Evolutionary conservation across 2,888 invertebrate genomes (phyloP).

Genomic region (Xylocampa areola): DNA sequence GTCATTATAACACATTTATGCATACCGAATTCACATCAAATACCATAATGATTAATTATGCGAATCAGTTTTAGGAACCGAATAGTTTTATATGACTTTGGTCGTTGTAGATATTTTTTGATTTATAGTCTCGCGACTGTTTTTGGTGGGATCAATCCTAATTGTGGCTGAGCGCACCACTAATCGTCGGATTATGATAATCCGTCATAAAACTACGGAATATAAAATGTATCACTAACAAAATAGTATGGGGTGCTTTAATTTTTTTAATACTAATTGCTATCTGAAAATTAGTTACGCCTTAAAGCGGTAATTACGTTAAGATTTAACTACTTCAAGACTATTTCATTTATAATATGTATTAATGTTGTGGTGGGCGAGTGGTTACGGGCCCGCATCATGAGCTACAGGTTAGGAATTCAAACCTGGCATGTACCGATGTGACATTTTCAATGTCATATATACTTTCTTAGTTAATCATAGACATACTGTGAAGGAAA

Average conservation of each 20-base stretch:
- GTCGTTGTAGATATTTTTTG: conserved; percentile 29
- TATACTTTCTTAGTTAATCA: too few relatives aligned
- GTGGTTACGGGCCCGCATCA: too few relatives aligned
- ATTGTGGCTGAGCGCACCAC: conserved; percentile 37
- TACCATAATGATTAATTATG: conserved; percentile 17
- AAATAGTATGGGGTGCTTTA: conserved; percentile 21
- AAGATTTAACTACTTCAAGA: background rate
- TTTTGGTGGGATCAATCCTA: conserved; percentile 45
- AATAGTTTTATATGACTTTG: conserved; percentile 10
- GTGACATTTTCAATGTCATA: too few relatives aligned
- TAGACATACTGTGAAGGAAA: too few relatives aligned
- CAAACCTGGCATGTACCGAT: too few relatives aligned
- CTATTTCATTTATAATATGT: background rate
- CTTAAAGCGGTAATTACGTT: background rate
- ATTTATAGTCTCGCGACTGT: conserved; percentile 38
- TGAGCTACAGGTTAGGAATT: too few relatives aligned
- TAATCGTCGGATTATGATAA: conserved; percentile 54
- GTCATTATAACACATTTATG: background rate
- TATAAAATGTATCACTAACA: conserved; percentile 9
- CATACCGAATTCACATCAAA: background rate
- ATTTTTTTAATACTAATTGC: conserved; percentile 19
- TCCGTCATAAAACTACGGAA: conserved; percentile 46
- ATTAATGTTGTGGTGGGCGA: too few relatives aligned
- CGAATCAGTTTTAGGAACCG: conserved; percentile 5
- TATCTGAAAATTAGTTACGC: conserved; percentile 8